phyloP scores from a whole-genome alignment of 2,888 invertebrate genomes.

The Drosophila subsilvestris region DNA sequence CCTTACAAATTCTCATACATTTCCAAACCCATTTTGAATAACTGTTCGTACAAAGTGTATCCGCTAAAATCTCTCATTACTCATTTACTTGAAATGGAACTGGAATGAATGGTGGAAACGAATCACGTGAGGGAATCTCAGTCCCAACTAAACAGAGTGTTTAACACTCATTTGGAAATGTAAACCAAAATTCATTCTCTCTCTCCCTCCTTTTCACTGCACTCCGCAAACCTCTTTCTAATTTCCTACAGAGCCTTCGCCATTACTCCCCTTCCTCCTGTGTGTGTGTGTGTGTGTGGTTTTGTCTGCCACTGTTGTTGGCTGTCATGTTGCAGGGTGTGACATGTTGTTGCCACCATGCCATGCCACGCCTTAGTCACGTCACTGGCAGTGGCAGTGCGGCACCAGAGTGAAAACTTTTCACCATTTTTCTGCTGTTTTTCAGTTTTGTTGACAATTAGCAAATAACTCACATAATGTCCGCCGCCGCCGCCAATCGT shows the following conservation, averaged over 20 bases:
- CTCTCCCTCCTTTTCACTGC: background rate
- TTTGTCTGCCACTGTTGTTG: conserved; percentile 30
- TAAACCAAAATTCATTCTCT: conserved; percentile 31
- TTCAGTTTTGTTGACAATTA: conserved; percentile 54
- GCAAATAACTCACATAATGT: conserved; percentile 56
- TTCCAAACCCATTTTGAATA: background rate
- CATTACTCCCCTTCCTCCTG: background rate
- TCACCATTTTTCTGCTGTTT: conserved; percentile 9
- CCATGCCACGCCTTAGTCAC: conserved; percentile 22
- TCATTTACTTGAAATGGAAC: background rate
- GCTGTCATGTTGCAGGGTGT: conserved; percentile 43
- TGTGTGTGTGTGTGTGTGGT: conserved; percentile 15
- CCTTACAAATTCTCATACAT: background rate
- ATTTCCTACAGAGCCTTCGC: background rate
- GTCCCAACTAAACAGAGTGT: conserved; percentile 30
- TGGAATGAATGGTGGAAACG: background rate
- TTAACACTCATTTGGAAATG: conserved; percentile 48
- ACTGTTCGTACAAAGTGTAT: background rate
- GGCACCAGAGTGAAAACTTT: conserved; percentile 18
- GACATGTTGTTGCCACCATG: conserved; percentile 33
- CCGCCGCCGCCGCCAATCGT: conserved; percentile 32
- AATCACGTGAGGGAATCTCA: background rate
- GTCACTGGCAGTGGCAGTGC: background rate
- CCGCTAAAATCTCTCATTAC: background rate
- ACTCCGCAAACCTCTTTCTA: too few species aligned